phyloP scores from a whole-genome alignment of 2,113 vertebrate species.

The Atherinomorus stipes region DNA sequence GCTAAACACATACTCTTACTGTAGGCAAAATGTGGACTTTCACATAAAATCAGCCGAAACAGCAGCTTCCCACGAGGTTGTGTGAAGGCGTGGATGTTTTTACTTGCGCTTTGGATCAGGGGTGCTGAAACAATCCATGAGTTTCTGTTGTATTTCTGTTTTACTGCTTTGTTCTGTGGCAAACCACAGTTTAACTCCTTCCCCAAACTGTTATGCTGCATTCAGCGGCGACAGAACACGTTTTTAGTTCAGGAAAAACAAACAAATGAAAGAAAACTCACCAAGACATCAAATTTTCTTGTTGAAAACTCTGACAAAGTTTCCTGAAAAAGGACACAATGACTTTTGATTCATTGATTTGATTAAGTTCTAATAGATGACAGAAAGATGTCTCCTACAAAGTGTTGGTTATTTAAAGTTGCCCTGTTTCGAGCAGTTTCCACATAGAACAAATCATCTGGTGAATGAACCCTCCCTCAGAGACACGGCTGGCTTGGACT shows the following conservation, averaged over 20 bases:
- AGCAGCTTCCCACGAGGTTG: background rate
- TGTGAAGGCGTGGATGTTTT: background rate
- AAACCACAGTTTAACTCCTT: background rate
- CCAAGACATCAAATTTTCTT: too few relatives aligned
- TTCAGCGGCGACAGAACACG: background rate
- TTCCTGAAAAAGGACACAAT: background rate
- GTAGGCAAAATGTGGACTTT: background rate
- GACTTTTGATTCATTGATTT: background rate
- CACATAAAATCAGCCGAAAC: background rate
- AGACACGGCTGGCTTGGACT: background rate
- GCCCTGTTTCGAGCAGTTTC: background rate
- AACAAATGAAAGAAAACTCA: background rate
- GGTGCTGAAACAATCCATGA: background rate
- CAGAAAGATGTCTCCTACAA: background rate
- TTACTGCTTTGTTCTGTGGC: background rate
- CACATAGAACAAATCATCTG: constrained; percentile 1
- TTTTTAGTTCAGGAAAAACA: too few relatives aligned
- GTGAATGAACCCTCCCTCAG: background rate
- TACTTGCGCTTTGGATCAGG: background rate
- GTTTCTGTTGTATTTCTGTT: background rate
- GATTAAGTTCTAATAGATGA: background rate
- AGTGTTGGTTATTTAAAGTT: background rate
- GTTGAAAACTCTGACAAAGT: background rate
- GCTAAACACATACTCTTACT: background rate
- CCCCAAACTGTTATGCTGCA: background rate